phyloP scores from a whole-genome alignment of 1,140 invertebrate genomes.

The Tachypleus tridentatus region DNA sequence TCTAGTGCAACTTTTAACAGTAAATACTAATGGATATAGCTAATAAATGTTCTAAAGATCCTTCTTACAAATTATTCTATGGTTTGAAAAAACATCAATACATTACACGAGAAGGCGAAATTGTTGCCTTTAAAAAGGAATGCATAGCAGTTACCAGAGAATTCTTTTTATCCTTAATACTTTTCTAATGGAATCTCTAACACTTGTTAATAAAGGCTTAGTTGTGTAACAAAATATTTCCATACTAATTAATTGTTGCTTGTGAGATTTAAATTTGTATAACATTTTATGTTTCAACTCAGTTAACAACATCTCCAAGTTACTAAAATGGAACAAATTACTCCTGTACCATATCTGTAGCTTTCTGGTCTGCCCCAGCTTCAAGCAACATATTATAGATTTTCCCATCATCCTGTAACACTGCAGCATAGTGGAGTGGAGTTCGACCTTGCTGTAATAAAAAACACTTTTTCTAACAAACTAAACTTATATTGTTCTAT shows the following conservation, averaged over 20 bases:
- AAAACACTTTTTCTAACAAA: not conserved
- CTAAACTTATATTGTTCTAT: slow-evolving; percentile 1
- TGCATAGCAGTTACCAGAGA: too few species aligned
- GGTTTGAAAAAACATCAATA: too few species aligned
- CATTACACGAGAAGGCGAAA: too few species aligned
- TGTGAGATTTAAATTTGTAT: not conserved
- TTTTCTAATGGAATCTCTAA: not conserved
- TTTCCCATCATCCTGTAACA: slow-evolving; percentile 69
- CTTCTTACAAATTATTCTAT: too few species aligned
- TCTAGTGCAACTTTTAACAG: not conserved
- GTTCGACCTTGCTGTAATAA: slow-evolving; percentile 55
- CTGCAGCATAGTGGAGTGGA: slow-evolving; percentile 80
- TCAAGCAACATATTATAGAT: slow-evolving; percentile 75
- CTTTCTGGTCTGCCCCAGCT: slow-evolving; percentile 65
- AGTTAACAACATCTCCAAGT: not conserved
- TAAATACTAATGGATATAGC: not conserved
- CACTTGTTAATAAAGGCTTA: not conserved
- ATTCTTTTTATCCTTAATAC: too few species aligned
- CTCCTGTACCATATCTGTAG: slow-evolving; percentile 64
- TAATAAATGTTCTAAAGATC: too few species aligned
- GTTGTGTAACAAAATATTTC: not conserved
- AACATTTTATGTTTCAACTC: not conserved
- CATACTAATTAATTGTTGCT: not conserved
- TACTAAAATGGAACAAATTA: too few species aligned
- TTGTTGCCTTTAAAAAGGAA: too few species aligned